Evolutionary conservation across 2,888 invertebrate genomes (phyloP), one percentile per base, ranked within the genome.

Genomic region (Patella pellucida): DNA sequence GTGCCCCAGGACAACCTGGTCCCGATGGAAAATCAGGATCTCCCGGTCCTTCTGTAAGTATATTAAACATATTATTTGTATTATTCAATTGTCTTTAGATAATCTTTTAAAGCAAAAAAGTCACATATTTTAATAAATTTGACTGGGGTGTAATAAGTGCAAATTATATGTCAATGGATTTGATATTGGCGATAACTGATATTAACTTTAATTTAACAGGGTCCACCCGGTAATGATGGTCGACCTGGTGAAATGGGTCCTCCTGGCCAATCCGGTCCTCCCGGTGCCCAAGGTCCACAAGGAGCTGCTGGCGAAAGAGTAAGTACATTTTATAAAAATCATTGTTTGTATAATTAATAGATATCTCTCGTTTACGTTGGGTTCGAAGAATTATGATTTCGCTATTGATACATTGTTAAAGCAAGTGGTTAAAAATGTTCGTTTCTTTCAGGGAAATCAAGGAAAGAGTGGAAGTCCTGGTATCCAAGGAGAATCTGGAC

Each of bases 201-300:
- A 9, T 31, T 52, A 73, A 73, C 41, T 51, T 54, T 62, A 71
- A 52, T 41, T 76, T 71, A 76, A 16, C 81, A 92, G 85, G 92
- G 92, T 93, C 56, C 86, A 9, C 92, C 93, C 68, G 97, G 97
- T 19, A 92, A 94, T 75, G 90, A 96, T 91, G 97, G 96, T 4
- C 95, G 95, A 88, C 93, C 95, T 16, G 97, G 97, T 41, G 96
- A 91, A 52, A 89, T 88, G 81, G 93, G 93, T n/a, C 87, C 89
- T 16, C 94, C 94, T 88, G 92, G 92, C 52, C 89, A 91, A 31
- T 86, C 91, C 68, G 93, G 93, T 67, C 90, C 92, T 4, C 91
- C 93, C 54, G 94, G 94, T 71, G 87, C 92, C 23, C 92, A 93
- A 12, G 94, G 94, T 73, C 92, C 92, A 78, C 91, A 92, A 78